These are phyloP conservation scores for Thaleichthys pacificus DNA, from an alignment of 2,797 vertebrate species.

Conservation along the genomic window DNA sequence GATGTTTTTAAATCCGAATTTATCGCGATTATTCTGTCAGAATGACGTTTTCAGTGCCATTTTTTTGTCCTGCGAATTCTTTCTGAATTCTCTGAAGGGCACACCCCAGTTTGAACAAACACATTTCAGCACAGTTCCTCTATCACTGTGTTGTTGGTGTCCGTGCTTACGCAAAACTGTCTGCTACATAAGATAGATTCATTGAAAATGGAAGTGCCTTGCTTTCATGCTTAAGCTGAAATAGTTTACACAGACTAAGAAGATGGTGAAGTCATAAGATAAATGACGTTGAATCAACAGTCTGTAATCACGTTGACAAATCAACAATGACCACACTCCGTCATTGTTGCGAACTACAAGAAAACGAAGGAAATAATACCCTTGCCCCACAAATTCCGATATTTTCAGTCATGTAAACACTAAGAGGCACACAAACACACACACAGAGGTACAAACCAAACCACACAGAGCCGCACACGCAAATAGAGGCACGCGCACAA, in stretches of 20 bases:
- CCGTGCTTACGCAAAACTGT: not conserved
- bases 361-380: conserved; percentile 17
- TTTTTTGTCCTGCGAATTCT: not conserved
- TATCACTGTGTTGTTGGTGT: not conserved
- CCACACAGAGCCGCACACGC: not conserved
- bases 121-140: conserved; percentile 1
- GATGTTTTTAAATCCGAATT: no score
- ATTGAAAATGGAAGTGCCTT: not conserved
- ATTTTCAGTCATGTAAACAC: not conserved
- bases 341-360: not conserved
- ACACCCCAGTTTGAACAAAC: not conserved
- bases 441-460: not conserved
- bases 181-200: not conserved
- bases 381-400: conserved; percentile 29
- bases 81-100: not conserved
- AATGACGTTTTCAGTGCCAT: not conserved
- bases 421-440: conserved; percentile 5
- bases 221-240: no score
- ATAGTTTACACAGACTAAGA: no score
- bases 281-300: not conserved
- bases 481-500: conserved; percentile 5
- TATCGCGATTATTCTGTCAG: not conserved
- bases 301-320: not conserved
- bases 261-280: no score
- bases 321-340: no score